Percentiles rank a stretch among this genome's conserved stretches.
phyloP scores from a whole-genome alignment of 2,797 vertebrate species.

The Silurus lanzhouensis region DNA sequence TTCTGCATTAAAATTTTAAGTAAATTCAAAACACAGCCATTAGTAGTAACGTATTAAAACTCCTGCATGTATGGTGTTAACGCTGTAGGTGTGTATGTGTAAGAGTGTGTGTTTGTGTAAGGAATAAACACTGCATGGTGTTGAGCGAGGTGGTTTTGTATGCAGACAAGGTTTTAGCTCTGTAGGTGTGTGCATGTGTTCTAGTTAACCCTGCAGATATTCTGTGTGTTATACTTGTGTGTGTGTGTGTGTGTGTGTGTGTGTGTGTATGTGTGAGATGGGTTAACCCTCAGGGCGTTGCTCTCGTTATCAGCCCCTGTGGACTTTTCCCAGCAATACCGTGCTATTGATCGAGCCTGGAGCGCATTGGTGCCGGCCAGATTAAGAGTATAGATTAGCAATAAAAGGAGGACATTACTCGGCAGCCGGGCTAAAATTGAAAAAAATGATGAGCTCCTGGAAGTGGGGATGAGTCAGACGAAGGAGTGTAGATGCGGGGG shows the following conservation, averaged over 20 bases:
- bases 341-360: constrained; percentile 69
- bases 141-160: background rate
- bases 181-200: constrained; percentile 14
- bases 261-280: constrained; percentile 17
- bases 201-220: constrained; percentile 13
- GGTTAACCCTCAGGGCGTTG: constrained; percentile 55
- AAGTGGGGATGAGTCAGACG: constrained; percentile 58
- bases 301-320: constrained; percentile 68
- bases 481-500: constrained; percentile 20
- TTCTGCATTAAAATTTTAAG: too few species aligned
- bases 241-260: constrained; percentile 11
- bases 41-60: background rate
- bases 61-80: background rate
- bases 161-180: background rate
- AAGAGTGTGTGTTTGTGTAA: background rate
- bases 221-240: background rate
- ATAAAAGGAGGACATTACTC: constrained; percentile 81
- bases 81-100: background rate
- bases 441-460: constrained; percentile 65
- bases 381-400: constrained; percentile 83
- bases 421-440: constrained; percentile 68
- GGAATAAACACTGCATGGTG: background rate
- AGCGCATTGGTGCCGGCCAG: constrained; percentile 74
- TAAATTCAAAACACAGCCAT: background rate
- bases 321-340: constrained; percentile 75